These are phyloP conservation scores for Tetraodon nigroviridis DNA, from an alignment of 2,113 vertebrate genomes.

Conservation along the genomic window DNA sequence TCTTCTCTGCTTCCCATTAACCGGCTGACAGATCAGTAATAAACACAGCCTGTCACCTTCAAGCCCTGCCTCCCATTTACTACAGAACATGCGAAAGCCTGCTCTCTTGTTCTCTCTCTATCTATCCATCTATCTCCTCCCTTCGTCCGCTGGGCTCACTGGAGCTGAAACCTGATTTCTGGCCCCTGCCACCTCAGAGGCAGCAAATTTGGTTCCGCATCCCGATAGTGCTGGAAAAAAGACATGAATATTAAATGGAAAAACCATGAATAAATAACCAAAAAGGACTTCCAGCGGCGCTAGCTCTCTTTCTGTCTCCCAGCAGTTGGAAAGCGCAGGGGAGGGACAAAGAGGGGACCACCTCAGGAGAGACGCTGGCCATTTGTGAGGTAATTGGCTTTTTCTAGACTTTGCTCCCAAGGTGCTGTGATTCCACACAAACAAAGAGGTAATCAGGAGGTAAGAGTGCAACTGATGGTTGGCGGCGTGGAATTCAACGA, in stretches of 20 bases:
- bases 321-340: slow-evolving; percentile 47
- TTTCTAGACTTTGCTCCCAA: slow-evolving; percentile 49
- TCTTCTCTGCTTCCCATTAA: slow-evolving; percentile 72
- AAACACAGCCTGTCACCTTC: slow-evolving; percentile 80
- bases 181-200: slow-evolving; percentile 59
- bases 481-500: slow-evolving; percentile 26
- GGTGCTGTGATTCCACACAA: slow-evolving; percentile 47
- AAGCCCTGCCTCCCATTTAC: slow-evolving; percentile 77
- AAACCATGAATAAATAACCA: slow-evolving; percentile 76
- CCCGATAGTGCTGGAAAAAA: slow-evolving; percentile 73
- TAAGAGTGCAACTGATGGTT: slow-evolving; percentile 50
- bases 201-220: slow-evolving; percentile 69
- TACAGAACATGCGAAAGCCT: slow-evolving; percentile 70
- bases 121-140: slow-evolving; percentile 35
- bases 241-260: slow-evolving; percentile 77
- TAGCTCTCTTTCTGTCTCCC: slow-evolving; percentile 58
- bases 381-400: slow-evolving; percentile 65
- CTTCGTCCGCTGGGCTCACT: slow-evolving; percentile 69
- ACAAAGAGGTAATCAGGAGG: slow-evolving; percentile 59
- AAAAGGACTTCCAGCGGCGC: slow-evolving; percentile 59
- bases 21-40: slow-evolving; percentile 80
- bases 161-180: slow-evolving; percentile 76
- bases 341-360: slow-evolving; percentile 30
- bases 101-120: slow-evolving; percentile 47
- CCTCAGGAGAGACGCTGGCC: slow-evolving; percentile 54